These are phyloP conservation scores for Petrocephalus sullivani DNA, from an alignment of 2,797 vertebrate genomes.

Conservation along the genomic window DNA sequence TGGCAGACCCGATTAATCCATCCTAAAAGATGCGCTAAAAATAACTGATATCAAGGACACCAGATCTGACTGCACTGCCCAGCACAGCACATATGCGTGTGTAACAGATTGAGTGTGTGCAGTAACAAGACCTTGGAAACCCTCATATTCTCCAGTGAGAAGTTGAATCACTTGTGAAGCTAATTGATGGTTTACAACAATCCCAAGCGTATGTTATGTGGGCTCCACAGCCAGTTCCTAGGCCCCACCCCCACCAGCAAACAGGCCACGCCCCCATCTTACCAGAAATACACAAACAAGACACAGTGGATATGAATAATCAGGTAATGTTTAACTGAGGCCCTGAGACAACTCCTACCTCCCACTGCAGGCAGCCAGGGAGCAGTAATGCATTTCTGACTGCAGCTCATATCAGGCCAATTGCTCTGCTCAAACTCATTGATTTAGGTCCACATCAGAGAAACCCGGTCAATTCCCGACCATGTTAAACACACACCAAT, in stretches of 20 bases:
- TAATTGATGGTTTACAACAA: neutral
- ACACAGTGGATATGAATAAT: neutral
- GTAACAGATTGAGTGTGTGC: neutral
- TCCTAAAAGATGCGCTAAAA: constrained; percentile 40
- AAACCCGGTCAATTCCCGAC: neutral
- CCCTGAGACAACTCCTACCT: neutral
- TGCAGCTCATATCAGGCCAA: neutral
- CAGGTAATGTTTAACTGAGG: neutral
- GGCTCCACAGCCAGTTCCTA: neutral
- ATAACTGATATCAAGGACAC: constrained; percentile 50
- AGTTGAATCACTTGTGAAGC: constrained; percentile 1
- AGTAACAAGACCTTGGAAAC: neutral
- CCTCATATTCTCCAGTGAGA: neutral
- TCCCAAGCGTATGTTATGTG: neutral
- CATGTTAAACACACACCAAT: neutral
- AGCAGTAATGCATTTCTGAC: neutral
- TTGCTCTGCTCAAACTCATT: neutral
- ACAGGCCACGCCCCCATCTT: neutral
- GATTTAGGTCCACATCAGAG: neutral
- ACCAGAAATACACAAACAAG: neutral
- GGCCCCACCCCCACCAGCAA: neutral
- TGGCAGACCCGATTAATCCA: constrained; percentile 40
- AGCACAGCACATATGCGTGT: neutral
- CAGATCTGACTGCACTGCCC: neutral
- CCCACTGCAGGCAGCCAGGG: neutral